Base-by-base conservation (phyloP, 2,888 invertebrate genomes). In the Hylaea fasciaria region DNA sequence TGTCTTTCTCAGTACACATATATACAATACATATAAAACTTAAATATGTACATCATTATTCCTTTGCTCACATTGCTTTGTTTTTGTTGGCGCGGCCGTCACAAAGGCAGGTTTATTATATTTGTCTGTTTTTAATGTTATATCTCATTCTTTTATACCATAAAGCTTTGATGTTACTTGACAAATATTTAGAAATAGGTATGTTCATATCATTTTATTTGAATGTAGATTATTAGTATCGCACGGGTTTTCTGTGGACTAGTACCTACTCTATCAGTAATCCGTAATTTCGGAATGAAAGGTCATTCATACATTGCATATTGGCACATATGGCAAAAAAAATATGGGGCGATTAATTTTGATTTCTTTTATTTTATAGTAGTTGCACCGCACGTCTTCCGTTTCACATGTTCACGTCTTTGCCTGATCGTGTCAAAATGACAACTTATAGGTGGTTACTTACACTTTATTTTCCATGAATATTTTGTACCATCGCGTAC, bases 91-190 rank as follows among this genome's bases (percentile, higher is more conserved):
- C 67, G 61, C 65, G 68, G 66, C 65, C 61, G 63, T 68, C 58
- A 68, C 68, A 77, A 73, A 76, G 68, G 66, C 32, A 57, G 62
- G 44, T 58, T 69, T 70, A 66, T 67, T 68, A 70, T 69, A 62
- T 72, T 72, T 71, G 69, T 71, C 49, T 66, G 62, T 70, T 59
- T 61, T 66, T 67, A 59, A 62, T 64, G 64, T 69, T 70, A 61
- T 69, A 72, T 71, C 65, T 64, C 61, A 70, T 71, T 66, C 70
- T 71, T 74, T 66, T 65, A 66, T 58, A 65, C 51, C 57, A 57
- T 66, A 68, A 61, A 66, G 66, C 72, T 73, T 75, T 73, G 69
- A 72, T 73, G 65, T 69, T 47, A 49, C 14, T 56, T 39, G 43
- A 40, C 43, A 44, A 45, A 61, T 52, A 61, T 52, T 61, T 56